These are phyloP conservation scores for Philaethria dido DNA, from an alignment of 2,888 invertebrate genomes.

Conservation along the genomic window DNA sequence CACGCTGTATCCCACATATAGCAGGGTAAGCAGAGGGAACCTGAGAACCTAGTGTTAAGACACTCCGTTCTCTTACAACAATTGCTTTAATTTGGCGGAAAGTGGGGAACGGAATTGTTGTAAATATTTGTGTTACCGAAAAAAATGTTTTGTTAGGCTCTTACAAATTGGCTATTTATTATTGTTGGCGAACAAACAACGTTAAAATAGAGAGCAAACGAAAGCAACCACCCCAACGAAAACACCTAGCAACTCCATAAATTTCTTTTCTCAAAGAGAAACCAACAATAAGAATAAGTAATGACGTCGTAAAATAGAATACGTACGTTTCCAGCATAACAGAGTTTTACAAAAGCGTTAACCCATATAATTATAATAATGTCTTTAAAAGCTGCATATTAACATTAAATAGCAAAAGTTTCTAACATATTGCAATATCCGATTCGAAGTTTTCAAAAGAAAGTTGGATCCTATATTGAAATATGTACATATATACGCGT, in stretches of 20 bases:
- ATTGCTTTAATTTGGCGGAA: too few relatives aligned
- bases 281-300: slow-evolving; percentile 42
- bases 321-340: slow-evolving; percentile 33
- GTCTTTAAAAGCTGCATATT: slow-evolving; percentile 10
- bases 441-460: not conserved
- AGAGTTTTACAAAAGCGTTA: slow-evolving; percentile 39
- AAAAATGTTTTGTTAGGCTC: not conserved
- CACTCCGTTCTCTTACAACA: too few relatives aligned
- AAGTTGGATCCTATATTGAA: not conserved
- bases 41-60: too few relatives aligned
- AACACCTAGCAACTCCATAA: slow-evolving; percentile 33
- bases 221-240: slow-evolving; percentile 30
- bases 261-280: slow-evolving; percentile 41
- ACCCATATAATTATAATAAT: slow-evolving; percentile 39
- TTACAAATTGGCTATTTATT: slow-evolving; percentile 4
- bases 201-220: slow-evolving; percentile 17
- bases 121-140: not conserved
- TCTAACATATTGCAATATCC: not conserved
- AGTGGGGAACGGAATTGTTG: too few relatives aligned
- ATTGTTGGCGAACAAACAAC: slow-evolving; percentile 1
- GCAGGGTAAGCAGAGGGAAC: too few relatives aligned
- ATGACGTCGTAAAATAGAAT: slow-evolving; percentile 43
- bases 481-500: too few relatives aligned
- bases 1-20: too few relatives aligned
- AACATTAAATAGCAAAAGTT: not conserved